Evolutionary conservation across 2,113 vertebrate genomes (phyloP).

Genomic region (Bujurquina vittata): DNA sequence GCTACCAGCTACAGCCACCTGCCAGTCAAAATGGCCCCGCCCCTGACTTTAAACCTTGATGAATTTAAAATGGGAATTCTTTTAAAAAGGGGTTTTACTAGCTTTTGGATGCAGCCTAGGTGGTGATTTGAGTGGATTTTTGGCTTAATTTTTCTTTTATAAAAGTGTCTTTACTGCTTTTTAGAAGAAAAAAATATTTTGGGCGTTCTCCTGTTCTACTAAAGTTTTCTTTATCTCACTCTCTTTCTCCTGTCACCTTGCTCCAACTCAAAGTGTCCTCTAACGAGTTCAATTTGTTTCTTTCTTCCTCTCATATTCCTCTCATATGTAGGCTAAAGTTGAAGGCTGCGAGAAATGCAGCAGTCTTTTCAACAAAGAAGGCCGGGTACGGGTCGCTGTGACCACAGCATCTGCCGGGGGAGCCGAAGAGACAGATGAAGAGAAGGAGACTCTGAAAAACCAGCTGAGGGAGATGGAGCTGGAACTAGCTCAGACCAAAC

Average conservation of each 20-base stretch:
- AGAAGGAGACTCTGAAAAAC: slow-evolving; percentile 93
- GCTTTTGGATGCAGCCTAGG: background rate
- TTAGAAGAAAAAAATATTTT: background rate
- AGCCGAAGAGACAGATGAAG: slow-evolving; percentile 90
- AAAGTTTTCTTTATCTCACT: background rate
- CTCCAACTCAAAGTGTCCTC: background rate
- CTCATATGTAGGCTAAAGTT: slow-evolving; percentile 62
- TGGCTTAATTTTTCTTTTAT: too few species aligned
- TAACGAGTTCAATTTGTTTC: background rate
- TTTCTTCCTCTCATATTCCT: background rate
- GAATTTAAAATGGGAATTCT: background rate
- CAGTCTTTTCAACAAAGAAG: slow-evolving; percentile 77
- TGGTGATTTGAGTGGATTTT: background rate
- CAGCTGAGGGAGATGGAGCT: slow-evolving; percentile 98
- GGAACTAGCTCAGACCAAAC: slow-evolving; percentile 96
- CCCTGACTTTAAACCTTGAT: background rate
- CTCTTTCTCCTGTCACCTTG: background rate
- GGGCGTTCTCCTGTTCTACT: background rate
- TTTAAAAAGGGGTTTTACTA: too few species aligned
- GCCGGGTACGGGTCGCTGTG: slow-evolving; percentile 67
- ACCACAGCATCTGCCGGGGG: slow-evolving; percentile 78
- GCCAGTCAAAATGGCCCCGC: too few species aligned
- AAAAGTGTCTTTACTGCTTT: too few species aligned
- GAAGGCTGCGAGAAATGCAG: slow-evolving; percentile 77
- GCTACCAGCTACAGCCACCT: too few species aligned